A percentile compares a stretch with the other conserved stretches of the same genome.
Conservation (phyloP, 1,140 invertebrate genomes). For the Idris sp. region DNA sequence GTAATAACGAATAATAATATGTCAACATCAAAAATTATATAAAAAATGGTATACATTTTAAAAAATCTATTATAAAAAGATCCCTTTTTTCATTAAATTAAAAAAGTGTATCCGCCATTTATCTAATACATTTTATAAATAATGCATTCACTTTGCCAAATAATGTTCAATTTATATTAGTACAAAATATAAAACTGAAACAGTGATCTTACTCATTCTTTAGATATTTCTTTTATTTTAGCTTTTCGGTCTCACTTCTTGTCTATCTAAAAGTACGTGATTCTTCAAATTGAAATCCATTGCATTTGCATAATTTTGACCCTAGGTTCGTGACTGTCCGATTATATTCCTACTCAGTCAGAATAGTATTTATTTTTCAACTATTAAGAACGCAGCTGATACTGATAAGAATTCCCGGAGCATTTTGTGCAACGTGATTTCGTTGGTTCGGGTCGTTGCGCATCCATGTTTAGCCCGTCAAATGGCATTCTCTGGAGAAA, state of each 20-base stretch:
- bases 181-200: too few relatives aligned
- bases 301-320: conserved; percentile 24
- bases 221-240: neutral
- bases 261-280: conserved; percentile 5
- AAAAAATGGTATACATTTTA: too few relatives aligned
- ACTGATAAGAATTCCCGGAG: conserved; percentile 41
- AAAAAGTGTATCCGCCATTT: too few relatives aligned
- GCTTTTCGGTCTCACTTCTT: conserved; percentile 3
- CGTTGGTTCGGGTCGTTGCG: conserved; percentile 51
- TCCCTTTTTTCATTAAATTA: too few relatives aligned
- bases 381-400: conserved; percentile 36
- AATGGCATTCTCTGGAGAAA: conserved; percentile 51
- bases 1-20: too few relatives aligned
- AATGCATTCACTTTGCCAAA: too few relatives aligned
- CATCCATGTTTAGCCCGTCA: conserved; percentile 48
- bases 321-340: conserved; percentile 5
- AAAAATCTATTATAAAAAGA: too few relatives aligned
- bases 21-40: too few relatives aligned
- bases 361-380: conserved; percentile 35
- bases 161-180: too few relatives aligned
- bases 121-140: too few relatives aligned
- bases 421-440: conserved; percentile 53
- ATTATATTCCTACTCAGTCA: conserved; percentile 36
- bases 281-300: conserved; percentile 18
- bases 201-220: too few relatives aligned